Conservation (phyloP, 2,888 invertebrate species). For the Schizaphis graminum region DNA sequence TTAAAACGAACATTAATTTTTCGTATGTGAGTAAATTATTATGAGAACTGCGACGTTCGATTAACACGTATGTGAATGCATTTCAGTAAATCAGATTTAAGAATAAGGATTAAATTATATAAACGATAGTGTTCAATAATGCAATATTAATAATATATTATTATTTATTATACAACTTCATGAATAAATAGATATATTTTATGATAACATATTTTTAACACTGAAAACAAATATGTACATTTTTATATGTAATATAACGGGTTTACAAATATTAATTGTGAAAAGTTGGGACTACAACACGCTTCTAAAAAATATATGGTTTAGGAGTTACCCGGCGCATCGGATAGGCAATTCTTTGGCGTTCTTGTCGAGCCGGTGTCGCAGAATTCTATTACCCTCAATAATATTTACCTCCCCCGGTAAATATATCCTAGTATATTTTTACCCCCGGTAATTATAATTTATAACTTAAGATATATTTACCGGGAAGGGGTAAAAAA, state of each 20-base stretch:
- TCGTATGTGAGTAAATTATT: neutral
- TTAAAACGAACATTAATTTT: neutral
- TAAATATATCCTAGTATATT: too few species aligned
- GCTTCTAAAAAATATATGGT: neutral
- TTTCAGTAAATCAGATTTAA: neutral
- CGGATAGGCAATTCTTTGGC: neutral
- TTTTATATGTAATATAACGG: neutral
- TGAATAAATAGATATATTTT: neutral
- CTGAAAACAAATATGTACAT: neutral
- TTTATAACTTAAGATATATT: too few species aligned
- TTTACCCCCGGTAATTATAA: too few species aligned
- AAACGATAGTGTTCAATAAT: neutral
- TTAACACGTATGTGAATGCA: neutral
- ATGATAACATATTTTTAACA: neutral
- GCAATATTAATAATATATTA: neutral
- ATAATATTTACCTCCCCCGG: too few species aligned
- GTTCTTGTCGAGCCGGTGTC: neutral
- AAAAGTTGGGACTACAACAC: neutral
- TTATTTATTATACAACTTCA: neutral
- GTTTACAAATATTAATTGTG: neutral
- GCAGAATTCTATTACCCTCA: too few species aligned
- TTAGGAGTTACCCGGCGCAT: neutral
- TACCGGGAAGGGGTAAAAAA: too few species aligned
- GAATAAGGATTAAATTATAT: neutral
- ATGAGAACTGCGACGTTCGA: neutral